Conservation (phyloP, 2,888 invertebrate species). For the Luperina nickerlii region DNA sequence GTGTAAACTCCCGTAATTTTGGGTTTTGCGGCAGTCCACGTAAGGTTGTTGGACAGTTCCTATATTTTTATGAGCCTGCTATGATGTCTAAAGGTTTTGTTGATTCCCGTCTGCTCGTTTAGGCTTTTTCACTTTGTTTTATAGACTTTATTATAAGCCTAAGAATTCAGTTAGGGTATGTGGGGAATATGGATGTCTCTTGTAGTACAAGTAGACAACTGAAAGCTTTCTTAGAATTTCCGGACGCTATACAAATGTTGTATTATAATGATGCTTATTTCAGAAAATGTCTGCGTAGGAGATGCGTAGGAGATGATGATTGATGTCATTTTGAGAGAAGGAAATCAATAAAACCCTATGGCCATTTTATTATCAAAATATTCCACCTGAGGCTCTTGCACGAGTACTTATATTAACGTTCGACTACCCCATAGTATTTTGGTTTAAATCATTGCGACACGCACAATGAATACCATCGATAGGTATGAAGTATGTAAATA, state of each 20-base stretch:
- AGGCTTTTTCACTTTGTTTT: slow-evolving; percentile 65
- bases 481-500: neutral
- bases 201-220: slow-evolving; percentile 21
- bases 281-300: neutral
- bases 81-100: slow-evolving; percentile 67
- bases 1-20: slow-evolving; percentile 34
- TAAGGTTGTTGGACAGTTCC: slow-evolving; percentile 50
- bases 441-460: neutral
- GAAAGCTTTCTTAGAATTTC: slow-evolving; percentile 33
- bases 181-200: slow-evolving; percentile 37
- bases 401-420: neutral
- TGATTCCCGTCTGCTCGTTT: slow-evolving; percentile 64
- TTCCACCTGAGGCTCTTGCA: neutral
- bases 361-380: neutral
- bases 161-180: slow-evolving; percentile 43
- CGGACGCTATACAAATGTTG: slow-evolving; percentile 23
- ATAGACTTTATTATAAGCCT: slow-evolving; percentile 62
- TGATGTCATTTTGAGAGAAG: neutral
- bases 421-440: neutral
- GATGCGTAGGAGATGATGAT: neutral
- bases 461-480: neutral
- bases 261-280: slow-evolving; percentile 4
- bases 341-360: neutral
- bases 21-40: neutral
- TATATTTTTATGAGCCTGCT: slow-evolving; percentile 68